phyloP scores from a whole-genome alignment of 1,140 invertebrate species.

The Holcopasites calliopsidis region DNA sequence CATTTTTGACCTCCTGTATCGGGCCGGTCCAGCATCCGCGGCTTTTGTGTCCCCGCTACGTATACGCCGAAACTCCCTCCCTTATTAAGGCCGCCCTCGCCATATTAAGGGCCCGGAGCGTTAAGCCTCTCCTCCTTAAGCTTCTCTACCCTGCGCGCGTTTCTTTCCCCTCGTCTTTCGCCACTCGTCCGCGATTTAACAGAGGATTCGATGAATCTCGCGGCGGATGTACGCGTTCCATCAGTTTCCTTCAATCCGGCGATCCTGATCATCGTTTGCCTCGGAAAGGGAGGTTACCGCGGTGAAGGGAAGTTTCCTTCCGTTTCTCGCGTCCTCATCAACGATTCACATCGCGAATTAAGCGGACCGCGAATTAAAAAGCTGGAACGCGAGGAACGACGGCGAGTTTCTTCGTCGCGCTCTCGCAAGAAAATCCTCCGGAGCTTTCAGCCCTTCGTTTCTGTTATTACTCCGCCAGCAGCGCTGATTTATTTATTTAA shows the following conservation, averaged over 20 bases:
- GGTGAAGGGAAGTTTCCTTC: neutral
- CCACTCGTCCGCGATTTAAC: too few relatives aligned
- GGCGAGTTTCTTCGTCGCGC: neutral
- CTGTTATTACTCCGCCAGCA: slow-evolving; percentile 16
- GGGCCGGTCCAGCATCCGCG: slow-evolving; percentile 63
- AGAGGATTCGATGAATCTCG: neutral
- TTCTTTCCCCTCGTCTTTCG: neutral
- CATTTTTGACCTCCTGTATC: slow-evolving; percentile 81
- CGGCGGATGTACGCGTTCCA: neutral
- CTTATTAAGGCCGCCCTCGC: slow-evolving; percentile 80
- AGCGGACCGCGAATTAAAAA: slow-evolving; percentile 38
- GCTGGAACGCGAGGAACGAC: slow-evolving; percentile 40
- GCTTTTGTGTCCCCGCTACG: slow-evolving; percentile 67
- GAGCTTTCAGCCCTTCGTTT: slow-evolving; percentile 8
- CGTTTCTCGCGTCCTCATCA: slow-evolving; percentile 14
- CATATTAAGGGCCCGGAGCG: slow-evolving; percentile 75
- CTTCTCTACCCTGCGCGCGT: neutral
- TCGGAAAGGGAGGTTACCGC: neutral
- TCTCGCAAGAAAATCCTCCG: slow-evolving; percentile 6
- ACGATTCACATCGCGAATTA: slow-evolving; percentile 46
- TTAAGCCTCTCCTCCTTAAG: slow-evolving; percentile 14
- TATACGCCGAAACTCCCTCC: slow-evolving; percentile 75
- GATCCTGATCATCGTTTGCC: too few relatives aligned
- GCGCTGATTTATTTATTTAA: slow-evolving; percentile 41
- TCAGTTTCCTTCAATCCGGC: neutral